These are phyloP conservation scores for Emydura subglobosa DNA, from an alignment of 2,113 vertebrate genomes.

Conservation along the genomic window DNA sequence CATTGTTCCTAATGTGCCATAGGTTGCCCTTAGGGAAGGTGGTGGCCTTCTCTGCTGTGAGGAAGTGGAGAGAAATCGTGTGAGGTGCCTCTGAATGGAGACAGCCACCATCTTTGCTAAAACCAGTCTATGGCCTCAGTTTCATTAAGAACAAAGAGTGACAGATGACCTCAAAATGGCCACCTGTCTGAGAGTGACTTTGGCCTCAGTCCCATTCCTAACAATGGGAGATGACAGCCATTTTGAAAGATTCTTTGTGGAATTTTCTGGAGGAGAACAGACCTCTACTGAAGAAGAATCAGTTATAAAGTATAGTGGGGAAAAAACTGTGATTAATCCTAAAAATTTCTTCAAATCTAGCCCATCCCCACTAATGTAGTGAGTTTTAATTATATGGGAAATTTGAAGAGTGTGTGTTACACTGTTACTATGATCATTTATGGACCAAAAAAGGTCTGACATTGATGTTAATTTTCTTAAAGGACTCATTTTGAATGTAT, in stretches of 20 bases:
- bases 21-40: neutral
- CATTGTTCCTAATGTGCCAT: neutral
- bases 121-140: neutral
- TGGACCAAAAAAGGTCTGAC: neutral
- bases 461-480: neutral
- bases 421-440: neutral
- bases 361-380: neutral
- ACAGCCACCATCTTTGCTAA: neutral
- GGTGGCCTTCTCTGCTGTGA: neutral
- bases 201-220: neutral
- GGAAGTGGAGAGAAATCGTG: neutral
- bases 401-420: rapidly evolving
- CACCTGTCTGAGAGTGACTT: neutral
- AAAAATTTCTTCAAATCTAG: neutral
- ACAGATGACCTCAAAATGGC: neutral
- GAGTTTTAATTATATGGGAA: neutral
- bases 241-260: neutral
- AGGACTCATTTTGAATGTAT: neutral
- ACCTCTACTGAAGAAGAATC: neutral
- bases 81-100: neutral
- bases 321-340: neutral
- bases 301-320: neutral
- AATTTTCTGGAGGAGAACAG: neutral
- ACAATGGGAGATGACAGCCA: neutral
- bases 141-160: rapidly evolving